Evolutionary conservation across 2,888 invertebrate species (phyloP), one percentile per base, ranked within the genome.

Genomic region (Thymelicus sylvestris): DNA sequence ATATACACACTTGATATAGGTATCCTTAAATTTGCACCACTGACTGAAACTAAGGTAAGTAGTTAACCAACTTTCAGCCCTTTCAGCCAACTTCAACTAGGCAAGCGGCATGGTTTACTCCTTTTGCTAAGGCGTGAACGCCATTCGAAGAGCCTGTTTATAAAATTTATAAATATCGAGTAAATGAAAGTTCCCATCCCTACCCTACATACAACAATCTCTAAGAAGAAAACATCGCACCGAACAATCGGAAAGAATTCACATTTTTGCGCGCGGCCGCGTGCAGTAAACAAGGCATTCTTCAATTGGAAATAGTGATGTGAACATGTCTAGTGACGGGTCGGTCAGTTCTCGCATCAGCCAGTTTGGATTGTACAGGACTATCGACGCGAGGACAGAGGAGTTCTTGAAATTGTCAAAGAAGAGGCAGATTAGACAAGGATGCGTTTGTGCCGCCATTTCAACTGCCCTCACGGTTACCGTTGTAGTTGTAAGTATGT

Each of bases 391-490:
- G 6, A 84, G 86, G 76, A 92, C 92, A 0, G 91, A 92, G 78
- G 92, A 93, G 79, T 93, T 93, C 73, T 78, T 93, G 41, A 84
- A 84, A 73, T 77, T 92, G 66, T 93, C 93, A 1, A 87, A 86
- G 75, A 88, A 82, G 72, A 79, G 91, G 15, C 93, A 93, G 80
- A 85, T 93, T 8, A 80, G 86, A 66, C 92, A 91, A 76, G 93
- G 93, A 75, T 93, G 93, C 78, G 88, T 87, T 0, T 93, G 93
- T 79, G 93, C 93, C 0, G 91, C 88, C 8, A 83, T 92, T 0
- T 90, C 92, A 12, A 90, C 93, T 0, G 89, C 89, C 0, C 84
- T 93, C 72, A 93, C 93, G 72, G 92, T 93, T 78, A 87, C 90
- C 75, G 81, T 93, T 82, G 90, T 93, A 74, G 84, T 93, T 84